Base-by-base conservation (phyloP, 2,888 invertebrate genomes). In the Dryadula phaetusa region DNA sequence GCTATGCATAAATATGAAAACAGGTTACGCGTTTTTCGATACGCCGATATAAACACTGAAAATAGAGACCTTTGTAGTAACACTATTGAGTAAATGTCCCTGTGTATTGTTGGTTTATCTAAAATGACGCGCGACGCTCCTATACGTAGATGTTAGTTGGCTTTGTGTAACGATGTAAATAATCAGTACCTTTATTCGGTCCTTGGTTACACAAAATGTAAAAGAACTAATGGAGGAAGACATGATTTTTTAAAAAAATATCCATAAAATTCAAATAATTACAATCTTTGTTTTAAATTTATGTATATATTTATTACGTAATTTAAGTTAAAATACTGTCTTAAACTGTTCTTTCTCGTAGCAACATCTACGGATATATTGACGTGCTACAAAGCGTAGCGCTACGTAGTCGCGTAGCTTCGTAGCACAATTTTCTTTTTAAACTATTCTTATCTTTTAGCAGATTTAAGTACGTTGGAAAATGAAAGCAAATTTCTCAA, bases 31-130 rank as follows among this genome's bases (percentile, higher is more conserved):
- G 46, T 67, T 63, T 67, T 62, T 54, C 67, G 54, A 37, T 63
- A 52, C 62, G 18, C 40, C 52, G 63, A 65, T 54, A 60, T 67
- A 71, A 58, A 61, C 64, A 66, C 37, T 64, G 47, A 66, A 69
- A 69, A 68, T 62, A 47, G 25, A 34, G 53, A 74, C 67, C 74
- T 73, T 77, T 74, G 71, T 74, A 75, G 75, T 74, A 75, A 74
- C 76, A 73, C 80, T 86, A 84, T 85, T 82, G 82, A 83, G 84
- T 85, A 86, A 87, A 88, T 83, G 83, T 82, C 81, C 77, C 80
- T 80, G 81, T 82, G 79, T 86, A 86, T 89, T 86, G 87, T 87
- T 80, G 78, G 81, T 83, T 88, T 90, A 88, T 88, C 90, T 86
- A 77, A 77, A 82, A 81, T 83, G 85, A 69, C 75, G 75, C 71